These are phyloP conservation scores for Andrena minutula DNA, from an alignment of 2,888 invertebrate species.

Conservation along the genomic window DNA sequence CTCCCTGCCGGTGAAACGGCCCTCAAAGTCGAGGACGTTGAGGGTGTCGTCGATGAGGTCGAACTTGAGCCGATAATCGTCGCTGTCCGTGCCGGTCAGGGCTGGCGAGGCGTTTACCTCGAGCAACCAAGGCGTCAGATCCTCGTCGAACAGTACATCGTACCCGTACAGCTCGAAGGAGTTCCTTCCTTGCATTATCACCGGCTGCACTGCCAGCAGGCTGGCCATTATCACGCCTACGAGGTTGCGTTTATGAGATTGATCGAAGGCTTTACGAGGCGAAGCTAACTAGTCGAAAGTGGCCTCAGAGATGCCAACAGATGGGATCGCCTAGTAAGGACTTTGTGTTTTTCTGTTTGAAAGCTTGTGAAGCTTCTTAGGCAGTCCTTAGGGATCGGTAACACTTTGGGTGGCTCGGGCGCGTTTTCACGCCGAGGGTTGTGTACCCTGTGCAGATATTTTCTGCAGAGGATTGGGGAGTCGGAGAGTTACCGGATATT, in stretches of 20 bases:
- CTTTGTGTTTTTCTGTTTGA: not conserved
- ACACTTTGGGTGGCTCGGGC: no score
- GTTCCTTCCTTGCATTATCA: constrained; percentile 86
- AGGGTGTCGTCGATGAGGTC: constrained; percentile 87
- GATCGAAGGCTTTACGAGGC: constrained; percentile 8
- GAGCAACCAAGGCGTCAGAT: constrained; percentile 87
- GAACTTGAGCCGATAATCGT: constrained; percentile 87
- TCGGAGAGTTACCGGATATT: no score
- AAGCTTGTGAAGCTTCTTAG: no score
- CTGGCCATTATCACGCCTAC: constrained; percentile 86
- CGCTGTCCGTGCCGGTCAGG: constrained; percentile 87
- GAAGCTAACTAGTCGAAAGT: not conserved
- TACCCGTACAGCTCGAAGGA: constrained; percentile 89
- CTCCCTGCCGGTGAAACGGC: constrained; percentile 86
- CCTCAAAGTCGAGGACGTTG: constrained; percentile 87
- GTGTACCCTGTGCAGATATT: no score
- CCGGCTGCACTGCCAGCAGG: constrained; percentile 86
- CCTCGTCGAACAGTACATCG: constrained; percentile 87
- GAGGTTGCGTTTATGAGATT: not conserved
- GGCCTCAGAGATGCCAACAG: not conserved
- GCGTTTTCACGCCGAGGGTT: no score
- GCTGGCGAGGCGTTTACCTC: constrained; percentile 89
- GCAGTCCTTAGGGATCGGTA: no score
- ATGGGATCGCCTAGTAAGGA: not conserved
- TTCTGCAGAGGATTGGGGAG: no score